Base-by-base conservation (phyloP, 2,888 invertebrate species). In the Drosophila colorata region DNA sequence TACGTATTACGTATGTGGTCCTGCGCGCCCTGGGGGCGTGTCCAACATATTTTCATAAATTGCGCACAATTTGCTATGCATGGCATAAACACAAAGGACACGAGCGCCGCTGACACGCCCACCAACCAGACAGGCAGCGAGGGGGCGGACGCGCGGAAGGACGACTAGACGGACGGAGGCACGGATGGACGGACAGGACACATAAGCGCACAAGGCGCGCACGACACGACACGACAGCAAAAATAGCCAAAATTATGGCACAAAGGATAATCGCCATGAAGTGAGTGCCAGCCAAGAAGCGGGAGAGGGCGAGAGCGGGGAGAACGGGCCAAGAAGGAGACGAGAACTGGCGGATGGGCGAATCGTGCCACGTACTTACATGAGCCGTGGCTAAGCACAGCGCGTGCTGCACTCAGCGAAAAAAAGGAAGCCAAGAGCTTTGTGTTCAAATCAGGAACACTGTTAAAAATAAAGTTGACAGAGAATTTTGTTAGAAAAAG, bases 1-100 rank as follows among this genome's bases (percentile, higher is more conserved):
- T 53, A 53, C 53, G n/a, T 31, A 47, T 18, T 33, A 33, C 13
- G 18, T 25, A 37, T 52, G 37, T 43, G 49, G 28, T 35, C 25
- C 9, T 47, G 23, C 2, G 23, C 20, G 38, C 16, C 44, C 3
- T 9, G n/a, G 16, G 41, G 56, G 55, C 44, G 53, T 57, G 59
- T 78, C 69, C 31, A 57, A 74, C 84, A 84, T 80, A 83, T 88
- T 86, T 78, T 78, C 80, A 87, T 84, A 88, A 88, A 88, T 88
- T 87, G 87, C 82, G 66, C 67, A 80, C 88, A 79, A 87, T 80
- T 87, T 87, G 85, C 74, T 69, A 87, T 87, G 85, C 85, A 74
- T 55, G 74, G 59, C 70, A 74, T 69, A 79, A 60, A 67, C 61
- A 69, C 73, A 71, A 74, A 78, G 64, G 63, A 60, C 51, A 46